Base-by-base conservation (phyloP, 2,888 invertebrate genomes). In the Carpatolechia fugitivella region DNA sequence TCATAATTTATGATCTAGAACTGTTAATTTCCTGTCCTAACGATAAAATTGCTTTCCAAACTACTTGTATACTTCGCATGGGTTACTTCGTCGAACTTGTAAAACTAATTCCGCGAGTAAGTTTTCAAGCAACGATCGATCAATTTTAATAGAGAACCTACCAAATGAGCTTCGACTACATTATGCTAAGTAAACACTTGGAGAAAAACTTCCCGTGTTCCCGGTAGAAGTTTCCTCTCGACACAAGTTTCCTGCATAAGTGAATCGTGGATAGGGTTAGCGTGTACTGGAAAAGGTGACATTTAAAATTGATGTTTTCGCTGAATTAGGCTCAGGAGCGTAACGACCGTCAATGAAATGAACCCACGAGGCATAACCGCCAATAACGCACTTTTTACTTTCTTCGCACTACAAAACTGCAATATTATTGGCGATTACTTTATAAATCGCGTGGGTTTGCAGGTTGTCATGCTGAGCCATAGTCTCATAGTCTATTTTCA, bases 211-310 rank as follows among this genome's bases (percentile, higher is more conserved):
- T 64, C 60, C 62, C 63, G 61, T 71, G 65, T 70, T 68, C 65
- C 66, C 66, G 63, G 66, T 65, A 68, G 63, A n/a, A 51, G 51
- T 40, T 51, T 29, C 33, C n/a, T 8, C 29, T 38, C 29, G 24
- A 40, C 52, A 24, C 64, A 71, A 74, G 76, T 72, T 76, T 63
- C 63, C 69, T 67, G 65, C 69, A 74, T 78, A 79, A 77, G 74
- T 79, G 76, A 80, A 76, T 74, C 66, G 64, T 59, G 70, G 72
- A 75, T 44, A 44, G 44, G 44, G 44, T 20, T 44, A 20, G n/a
- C 20, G 2, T 10, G 6, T 13, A 33, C 33, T n/a, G n/a, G 13
- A 5, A n/a, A 35, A n/a, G 4, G 13, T 31, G 31, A 31, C 6
- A 11, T 31, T 31, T 31, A 7, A 31, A 11, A 31, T 11, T 31